These are phyloP conservation scores for Tadarida brasiliensis DNA, from an alignment of 2,797 vertebrate genomes.

Conservation along the genomic window DNA sequence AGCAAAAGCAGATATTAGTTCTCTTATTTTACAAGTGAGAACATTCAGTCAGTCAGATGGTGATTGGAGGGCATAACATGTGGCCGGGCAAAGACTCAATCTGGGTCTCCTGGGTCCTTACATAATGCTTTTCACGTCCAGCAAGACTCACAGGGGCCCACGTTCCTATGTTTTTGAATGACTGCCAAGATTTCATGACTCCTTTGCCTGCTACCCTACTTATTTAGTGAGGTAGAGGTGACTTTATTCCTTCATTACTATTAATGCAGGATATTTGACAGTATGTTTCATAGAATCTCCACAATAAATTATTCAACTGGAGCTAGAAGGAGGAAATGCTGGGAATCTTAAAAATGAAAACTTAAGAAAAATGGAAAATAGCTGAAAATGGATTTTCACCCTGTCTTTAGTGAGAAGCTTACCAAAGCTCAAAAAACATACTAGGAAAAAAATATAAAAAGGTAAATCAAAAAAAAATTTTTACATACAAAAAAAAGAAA, in stretches of 20 bases:
- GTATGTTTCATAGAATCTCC: slow-evolving; percentile 27
- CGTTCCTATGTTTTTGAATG: neutral
- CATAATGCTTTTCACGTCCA: neutral
- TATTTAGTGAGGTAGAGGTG: neutral
- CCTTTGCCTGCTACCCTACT: neutral
- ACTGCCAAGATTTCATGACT: neutral
- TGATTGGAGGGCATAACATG: neutral
- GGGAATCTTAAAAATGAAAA: slow-evolving; percentile 60
- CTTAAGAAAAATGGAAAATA: slow-evolving; percentile 17
- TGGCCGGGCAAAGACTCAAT: neutral
- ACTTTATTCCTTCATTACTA: slow-evolving; percentile 41
- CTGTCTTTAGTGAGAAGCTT: neutral
- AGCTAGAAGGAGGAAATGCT: slow-evolving; percentile 26
- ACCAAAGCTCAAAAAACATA: neutral
- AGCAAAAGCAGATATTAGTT: neutral
- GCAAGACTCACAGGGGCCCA: neutral
- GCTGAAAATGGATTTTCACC: neutral
- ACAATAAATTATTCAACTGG: slow-evolving; percentile 45
- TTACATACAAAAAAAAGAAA: neutral
- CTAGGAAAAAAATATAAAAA: neutral
- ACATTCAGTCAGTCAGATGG: neutral
- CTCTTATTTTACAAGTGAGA: neutral
- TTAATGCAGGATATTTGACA: slow-evolving; percentile 33
- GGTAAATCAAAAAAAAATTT: neutral
- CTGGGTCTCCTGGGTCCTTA: neutral